Percentiles rank a stretch among this genome's conserved stretches.
Conservation (phyloP, 2,888 invertebrate species). For the Liodrosophila aerea region DNA sequence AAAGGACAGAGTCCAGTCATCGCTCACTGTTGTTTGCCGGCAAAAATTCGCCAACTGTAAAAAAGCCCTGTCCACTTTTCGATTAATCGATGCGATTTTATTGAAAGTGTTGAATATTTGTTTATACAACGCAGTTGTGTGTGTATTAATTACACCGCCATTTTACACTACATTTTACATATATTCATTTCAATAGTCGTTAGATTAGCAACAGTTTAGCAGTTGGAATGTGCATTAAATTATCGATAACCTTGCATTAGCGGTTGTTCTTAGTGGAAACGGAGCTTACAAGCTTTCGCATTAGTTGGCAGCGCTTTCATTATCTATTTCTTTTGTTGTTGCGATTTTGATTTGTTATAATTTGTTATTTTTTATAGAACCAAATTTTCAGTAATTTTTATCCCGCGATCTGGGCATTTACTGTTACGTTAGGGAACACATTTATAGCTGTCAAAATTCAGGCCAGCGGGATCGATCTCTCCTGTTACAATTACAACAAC, state of each 20-base stretch:
- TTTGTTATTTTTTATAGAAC: slow-evolving; percentile 53
- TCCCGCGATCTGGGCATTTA: too few relatives aligned
- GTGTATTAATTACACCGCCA: too few relatives aligned
- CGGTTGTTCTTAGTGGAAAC: slow-evolving; percentile 1
- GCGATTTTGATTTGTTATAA: slow-evolving; percentile 67
- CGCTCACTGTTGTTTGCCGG: slow-evolving; percentile 29
- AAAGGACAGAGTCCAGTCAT: slow-evolving; percentile 57
- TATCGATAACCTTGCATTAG: slow-evolving; percentile 24
- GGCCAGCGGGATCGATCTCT: too few relatives aligned
- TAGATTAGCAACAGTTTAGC: neutral
- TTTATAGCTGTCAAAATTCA: too few relatives aligned
- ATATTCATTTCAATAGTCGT: neutral
- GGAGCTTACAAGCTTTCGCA: slow-evolving; percentile 3
- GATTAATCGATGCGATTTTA: too few relatives aligned
- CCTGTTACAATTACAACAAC: too few relatives aligned
- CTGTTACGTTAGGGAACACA: too few relatives aligned
- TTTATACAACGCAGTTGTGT: too few relatives aligned
- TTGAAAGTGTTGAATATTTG: too few relatives aligned
- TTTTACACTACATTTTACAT: too few relatives aligned
- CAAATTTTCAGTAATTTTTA: slow-evolving; percentile 36
- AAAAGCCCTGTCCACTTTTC: slow-evolving; percentile 43
- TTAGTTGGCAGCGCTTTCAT: slow-evolving; percentile 50
- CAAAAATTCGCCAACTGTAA: slow-evolving; percentile 22
- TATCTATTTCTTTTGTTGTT: slow-evolving; percentile 61
- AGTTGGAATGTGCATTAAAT: neutral